phyloP scores from a whole-genome alignment of 2,888 invertebrate species.

The Ganaspis brasiliensis region DNA sequence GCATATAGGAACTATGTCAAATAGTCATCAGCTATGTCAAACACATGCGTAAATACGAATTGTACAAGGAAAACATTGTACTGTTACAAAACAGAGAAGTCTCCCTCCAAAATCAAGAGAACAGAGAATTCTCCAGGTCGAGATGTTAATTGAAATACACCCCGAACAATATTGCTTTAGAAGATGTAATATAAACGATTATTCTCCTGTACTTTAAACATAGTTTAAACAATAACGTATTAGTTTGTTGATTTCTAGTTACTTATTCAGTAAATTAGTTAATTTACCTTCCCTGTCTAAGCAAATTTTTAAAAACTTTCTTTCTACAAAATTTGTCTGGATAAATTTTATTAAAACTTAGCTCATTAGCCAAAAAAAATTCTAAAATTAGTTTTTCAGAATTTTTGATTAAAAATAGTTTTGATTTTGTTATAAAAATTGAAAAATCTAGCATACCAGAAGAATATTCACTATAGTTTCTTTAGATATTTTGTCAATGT shows the following conservation, averaged over 20 bases:
- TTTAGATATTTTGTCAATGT: no score
- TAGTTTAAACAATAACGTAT: neutral
- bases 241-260: neutral
- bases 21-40: slow-evolving; percentile 35
- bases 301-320: no score
- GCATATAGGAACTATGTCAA: slow-evolving; percentile 33
- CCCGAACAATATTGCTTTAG: slow-evolving; percentile 5
- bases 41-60: slow-evolving; percentile 20
- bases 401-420: no score
- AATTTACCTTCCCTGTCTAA: neutral
- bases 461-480: no score
- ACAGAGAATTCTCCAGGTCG: slow-evolving; percentile 17
- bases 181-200: slow-evolving; percentile 16
- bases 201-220: neutral
- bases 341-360: no score
- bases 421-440: no score
- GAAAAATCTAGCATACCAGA: no score
- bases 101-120: neutral
- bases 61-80: no score
- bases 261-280: neutral
- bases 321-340: no score
- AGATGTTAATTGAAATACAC: slow-evolving; percentile 22
- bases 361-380: no score
- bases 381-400: no score
- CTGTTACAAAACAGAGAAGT: neutral